Conservation (phyloP, 2,888 invertebrate genomes). For the Orthonychiurus folsomi region DNA sequence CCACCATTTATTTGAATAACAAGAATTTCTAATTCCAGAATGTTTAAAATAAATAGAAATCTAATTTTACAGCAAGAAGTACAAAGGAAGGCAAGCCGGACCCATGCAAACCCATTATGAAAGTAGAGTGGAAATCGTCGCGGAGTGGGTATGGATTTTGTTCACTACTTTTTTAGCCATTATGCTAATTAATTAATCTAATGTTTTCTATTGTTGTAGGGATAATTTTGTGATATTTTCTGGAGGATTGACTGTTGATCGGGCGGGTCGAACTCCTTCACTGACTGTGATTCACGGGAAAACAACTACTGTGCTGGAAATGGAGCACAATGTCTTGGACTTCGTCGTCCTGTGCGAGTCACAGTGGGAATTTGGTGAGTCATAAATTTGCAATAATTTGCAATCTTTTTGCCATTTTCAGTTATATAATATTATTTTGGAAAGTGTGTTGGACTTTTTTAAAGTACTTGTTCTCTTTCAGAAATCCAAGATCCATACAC, state of each 20-base stretch:
- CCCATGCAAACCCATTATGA: conserved; percentile 86
- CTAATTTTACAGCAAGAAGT: conserved; percentile 59
- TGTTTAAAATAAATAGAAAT: too few relatives aligned
- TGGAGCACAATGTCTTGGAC: conserved; percentile 97
- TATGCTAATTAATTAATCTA: not conserved
- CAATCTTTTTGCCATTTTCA: not conserved
- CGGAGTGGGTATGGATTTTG: conserved; percentile 66
- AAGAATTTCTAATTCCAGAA: not conserved
- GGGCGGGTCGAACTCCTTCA: conserved; percentile 43
- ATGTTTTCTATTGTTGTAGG: conserved; percentile 48
- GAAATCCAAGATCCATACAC: conserved; percentile 97
- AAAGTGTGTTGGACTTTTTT: too few relatives aligned
- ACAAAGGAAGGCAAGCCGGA: conserved; percentile 87
- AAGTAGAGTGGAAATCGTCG: conserved; percentile 89
- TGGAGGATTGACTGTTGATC: conserved; percentile 67
- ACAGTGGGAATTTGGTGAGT: conserved; percentile 77
- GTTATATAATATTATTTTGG: too few relatives aligned
- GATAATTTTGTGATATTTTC: conserved; percentile 95
- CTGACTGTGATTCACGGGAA: conserved; percentile 94
- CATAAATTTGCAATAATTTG: not conserved
- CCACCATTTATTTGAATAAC: too few relatives aligned
- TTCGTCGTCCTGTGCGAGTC: conserved; percentile 93
- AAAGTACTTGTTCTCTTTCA: too few relatives aligned
- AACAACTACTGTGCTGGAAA: conserved; percentile 93
- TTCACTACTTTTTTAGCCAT: too few relatives aligned